Base-by-base conservation (phyloP, 2,113 vertebrate species). In the Daubentonia madagascariensis region DNA sequence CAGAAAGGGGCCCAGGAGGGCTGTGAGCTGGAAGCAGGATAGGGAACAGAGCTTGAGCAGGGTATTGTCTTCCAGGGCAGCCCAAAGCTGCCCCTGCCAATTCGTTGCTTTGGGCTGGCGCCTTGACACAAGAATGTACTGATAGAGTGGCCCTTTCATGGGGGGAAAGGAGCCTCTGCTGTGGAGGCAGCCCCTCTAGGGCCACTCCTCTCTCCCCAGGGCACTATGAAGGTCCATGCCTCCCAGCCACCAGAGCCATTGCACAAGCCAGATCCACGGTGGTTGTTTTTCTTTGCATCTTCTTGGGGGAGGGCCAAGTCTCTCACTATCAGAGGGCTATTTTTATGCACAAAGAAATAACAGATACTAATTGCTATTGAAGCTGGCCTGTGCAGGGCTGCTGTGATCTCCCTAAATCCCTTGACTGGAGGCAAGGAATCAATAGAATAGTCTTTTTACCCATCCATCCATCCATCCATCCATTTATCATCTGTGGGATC, bases 201-300 rank as follows among this genome's bases (percentile, higher is more conserved):
- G 30, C 23, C 30, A 37, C 32, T 37, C 48, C 30, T 81, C 59
- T 43, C 13, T 86, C 59, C 84, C 84, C 23, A 54, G 59, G 40
- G 88, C 50, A 75, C 72, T 28, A 70, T 10, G 78, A 40, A 83
- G 80, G 37, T 35, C 40, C 54, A 40, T 0, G 22, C 48, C 65
- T 93, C 72, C 94, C 48, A 91, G 94, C 40, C 83, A 45, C 59
- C 70, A 59, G 63, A 54, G 35, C 35, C 50, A 92, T 1, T 63
- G 80, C 48, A 92, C 45, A 83, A 90, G 40, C 30, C 83, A 65
- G 37, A 85, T 25, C 30, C 50, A 30, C 43, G 52, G 54, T 59
- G 83, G 13, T 85, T 93, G 85, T 81, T 96, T 92, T 86, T 83
- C 88, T 90, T 83, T 73, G 79, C 52, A 48, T 70, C 37, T 95